phyloP scores from a whole-genome alignment of 2,888 invertebrate species.

The Dynastes hyllus region DNA sequence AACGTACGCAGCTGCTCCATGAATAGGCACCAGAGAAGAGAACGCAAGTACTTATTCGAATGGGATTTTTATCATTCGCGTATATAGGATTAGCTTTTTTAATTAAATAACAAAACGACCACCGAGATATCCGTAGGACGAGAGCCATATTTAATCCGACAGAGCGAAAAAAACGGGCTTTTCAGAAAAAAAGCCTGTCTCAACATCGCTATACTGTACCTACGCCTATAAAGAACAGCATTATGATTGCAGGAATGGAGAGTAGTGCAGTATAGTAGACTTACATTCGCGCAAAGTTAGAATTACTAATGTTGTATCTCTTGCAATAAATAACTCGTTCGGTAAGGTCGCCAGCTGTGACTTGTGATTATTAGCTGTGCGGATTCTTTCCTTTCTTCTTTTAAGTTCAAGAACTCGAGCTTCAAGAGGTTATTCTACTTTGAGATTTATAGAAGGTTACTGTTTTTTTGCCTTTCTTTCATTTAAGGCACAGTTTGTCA shows the following conservation, averaged over 20 bases:
- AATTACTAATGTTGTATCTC: not conserved
- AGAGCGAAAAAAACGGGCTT: not conserved
- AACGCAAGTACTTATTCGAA: not conserved
- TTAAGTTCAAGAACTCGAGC: too few relatives aligned
- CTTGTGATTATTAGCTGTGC: slow-evolving; percentile 36
- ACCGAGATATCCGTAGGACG: not conserved
- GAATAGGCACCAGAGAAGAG: not conserved
- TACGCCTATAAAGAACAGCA: not conserved
- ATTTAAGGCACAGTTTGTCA: too few relatives aligned
- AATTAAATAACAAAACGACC: slow-evolving; percentile 40
- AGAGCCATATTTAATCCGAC: slow-evolving; percentile 5
- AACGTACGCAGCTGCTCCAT: not conserved
- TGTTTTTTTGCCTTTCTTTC: too few relatives aligned
- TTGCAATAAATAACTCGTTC: slow-evolving; percentile 20
- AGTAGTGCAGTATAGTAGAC: not conserved
- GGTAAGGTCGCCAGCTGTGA: slow-evolving; percentile 45
- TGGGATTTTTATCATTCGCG: not conserved
- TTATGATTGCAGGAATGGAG: not conserved
- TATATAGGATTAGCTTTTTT: slow-evolving; percentile 37
- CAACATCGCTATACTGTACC: not conserved
- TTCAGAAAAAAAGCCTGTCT: not conserved
- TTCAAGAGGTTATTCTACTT: too few relatives aligned
- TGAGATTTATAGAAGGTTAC: too few relatives aligned
- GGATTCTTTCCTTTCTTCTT: slow-evolving; percentile 12
- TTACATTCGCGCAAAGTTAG: slow-evolving; percentile 10